Evolutionary conservation across 2,888 invertebrate species (phyloP), one percentile per base, ranked within the genome.

Genomic region (Tiliacea citrago): DNA sequence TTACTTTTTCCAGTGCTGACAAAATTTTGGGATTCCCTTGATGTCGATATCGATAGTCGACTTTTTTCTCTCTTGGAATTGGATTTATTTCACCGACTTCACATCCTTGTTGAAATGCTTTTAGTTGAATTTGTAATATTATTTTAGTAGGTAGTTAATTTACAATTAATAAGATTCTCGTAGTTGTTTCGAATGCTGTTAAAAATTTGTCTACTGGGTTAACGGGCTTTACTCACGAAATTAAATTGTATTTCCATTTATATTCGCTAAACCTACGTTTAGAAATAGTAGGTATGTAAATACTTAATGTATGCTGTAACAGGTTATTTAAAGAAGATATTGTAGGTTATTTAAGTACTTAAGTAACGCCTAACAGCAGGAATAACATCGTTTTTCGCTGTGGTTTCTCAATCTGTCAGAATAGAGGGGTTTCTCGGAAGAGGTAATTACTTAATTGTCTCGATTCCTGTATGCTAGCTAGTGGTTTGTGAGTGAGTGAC

Each of bases 1-100:
- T 29, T 24, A 51, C 16, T 42, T 45, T 39, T 45, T n/a, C 6
- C 8, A 29, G 57, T 39, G 35, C 24, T 45, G 39, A 35, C 29
- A 7, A 57, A 4, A 45, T 58, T 62, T 1, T 51, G 73, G 45
- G 47, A 53, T 63, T 79, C 13, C n/a, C 47, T 49, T 76, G 24
- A 42, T 49, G 21, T 49, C n/a, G 18, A 39, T 21, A 2, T 21
- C 18, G 9, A 45, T n/a, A n/a, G 29, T 39, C 10, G 1, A 7
- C 3, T 60, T 45, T 61, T 60, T 76, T 39, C n/a, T 42, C 16
- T 49, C 21, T 6, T 7, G 35, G 8, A 49, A 49, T 70, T 70
- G 16, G 24, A 63, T 57, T 68, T n/a, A 2, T 42, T 77, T 8
- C 16, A 53, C 13, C 5, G 6, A 42, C 42, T 62, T 18, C 9